A percentile compares a stretch with the other conserved stretches of the same genome.
Evolutionary conservation across 2,888 invertebrate genomes (phyloP).

Genomic region (Lottia scabra): DNA sequence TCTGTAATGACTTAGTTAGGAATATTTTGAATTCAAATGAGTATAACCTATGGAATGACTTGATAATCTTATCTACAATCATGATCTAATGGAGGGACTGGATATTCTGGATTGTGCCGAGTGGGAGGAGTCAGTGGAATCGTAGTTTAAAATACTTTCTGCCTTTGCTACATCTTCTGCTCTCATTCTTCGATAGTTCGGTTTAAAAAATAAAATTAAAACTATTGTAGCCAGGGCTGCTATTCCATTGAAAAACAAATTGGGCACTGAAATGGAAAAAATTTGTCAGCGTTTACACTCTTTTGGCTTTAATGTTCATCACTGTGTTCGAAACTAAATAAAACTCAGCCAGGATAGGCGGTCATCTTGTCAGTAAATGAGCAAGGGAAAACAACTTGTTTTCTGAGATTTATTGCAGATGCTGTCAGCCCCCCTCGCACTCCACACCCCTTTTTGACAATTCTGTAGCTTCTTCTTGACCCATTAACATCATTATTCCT

Average conservation of each 20-base stretch:
- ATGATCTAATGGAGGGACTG: slow-evolving; percentile 5
- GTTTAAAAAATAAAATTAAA: slow-evolving; percentile 54
- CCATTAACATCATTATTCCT: too few relatives aligned
- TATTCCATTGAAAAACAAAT: slow-evolving; percentile 48
- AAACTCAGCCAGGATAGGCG: too few relatives aligned
- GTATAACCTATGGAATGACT: background rate
- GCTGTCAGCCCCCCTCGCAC: too few relatives aligned
- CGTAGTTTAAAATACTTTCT: slow-evolving; percentile 46
- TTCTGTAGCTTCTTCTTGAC: too few relatives aligned
- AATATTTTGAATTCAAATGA: too few relatives aligned
- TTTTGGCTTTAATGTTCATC: too few relatives aligned
- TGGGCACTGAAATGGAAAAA: slow-evolving; percentile 55
- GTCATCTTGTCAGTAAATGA: too few relatives aligned
- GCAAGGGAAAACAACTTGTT: too few relatives aligned
- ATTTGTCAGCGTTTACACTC: too few relatives aligned
- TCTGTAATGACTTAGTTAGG: background rate
- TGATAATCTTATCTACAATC: background rate
- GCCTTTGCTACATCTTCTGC: slow-evolving; percentile 57
- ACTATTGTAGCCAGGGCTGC: slow-evolving; percentile 49
- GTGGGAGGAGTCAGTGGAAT: slow-evolving; percentile 25
- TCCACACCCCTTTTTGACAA: too few relatives aligned
- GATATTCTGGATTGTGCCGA: slow-evolving; percentile 8
- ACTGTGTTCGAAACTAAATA: too few relatives aligned
- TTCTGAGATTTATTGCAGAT: too few relatives aligned
- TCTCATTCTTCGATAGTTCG: slow-evolving; percentile 59